These are phyloP conservation scores for Ceratotherium simum DNA, from an alignment of 2,113 vertebrate genomes.

Conservation along the genomic window DNA sequence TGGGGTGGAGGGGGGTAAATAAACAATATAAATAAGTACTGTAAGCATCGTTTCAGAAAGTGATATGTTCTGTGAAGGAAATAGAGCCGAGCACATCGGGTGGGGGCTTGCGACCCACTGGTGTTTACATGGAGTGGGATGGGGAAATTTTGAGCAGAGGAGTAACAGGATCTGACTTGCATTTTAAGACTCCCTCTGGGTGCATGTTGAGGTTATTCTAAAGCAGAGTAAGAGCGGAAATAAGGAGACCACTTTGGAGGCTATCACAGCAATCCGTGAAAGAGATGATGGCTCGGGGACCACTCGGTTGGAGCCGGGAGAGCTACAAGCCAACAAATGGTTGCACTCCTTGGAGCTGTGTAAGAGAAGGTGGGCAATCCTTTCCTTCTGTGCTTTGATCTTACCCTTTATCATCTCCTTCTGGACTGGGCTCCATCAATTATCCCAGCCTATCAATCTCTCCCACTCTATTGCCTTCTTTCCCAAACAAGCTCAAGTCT, in stretches of 20 bases:
- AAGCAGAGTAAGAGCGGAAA: background rate
- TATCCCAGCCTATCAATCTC: background rate
- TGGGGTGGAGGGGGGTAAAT: background rate
- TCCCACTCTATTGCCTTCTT: background rate
- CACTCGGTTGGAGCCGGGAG: background rate
- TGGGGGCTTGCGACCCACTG: background rate
- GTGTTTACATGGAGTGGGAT: background rate
- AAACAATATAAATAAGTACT: background rate
- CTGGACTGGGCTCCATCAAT: background rate
- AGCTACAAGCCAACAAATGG: background rate
- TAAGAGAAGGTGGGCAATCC: background rate
- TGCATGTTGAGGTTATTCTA: background rate
- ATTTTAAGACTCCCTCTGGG: background rate
- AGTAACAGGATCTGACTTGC: background rate
- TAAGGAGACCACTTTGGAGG: background rate
- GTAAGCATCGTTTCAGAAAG: background rate
- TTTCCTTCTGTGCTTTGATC: background rate
- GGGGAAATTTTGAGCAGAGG: background rate
- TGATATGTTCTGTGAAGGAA: rapidly evolving
- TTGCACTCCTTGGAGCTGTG: rapidly evolving
- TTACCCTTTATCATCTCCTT: background rate
- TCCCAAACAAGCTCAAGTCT: background rate
- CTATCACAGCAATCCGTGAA: background rate
- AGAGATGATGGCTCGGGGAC: background rate
- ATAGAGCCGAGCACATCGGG: rapidly evolving